Conservation (phyloP, 2,797 vertebrate genomes). For the Remorina albescens region DNA sequence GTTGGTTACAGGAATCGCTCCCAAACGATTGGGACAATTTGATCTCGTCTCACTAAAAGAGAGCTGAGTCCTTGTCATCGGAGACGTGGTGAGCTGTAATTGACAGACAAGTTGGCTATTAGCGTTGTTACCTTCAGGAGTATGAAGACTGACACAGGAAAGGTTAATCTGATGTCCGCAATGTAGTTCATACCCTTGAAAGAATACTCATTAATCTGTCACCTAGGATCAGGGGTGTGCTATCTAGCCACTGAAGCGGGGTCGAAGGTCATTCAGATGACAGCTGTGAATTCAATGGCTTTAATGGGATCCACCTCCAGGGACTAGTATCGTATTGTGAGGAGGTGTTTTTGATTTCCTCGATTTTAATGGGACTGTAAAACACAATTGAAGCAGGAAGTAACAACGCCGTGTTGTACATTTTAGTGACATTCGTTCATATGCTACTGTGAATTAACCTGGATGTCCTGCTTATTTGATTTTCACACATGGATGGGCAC, state of each 20-base stretch:
- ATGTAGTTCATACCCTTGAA: slow-evolving; percentile 43
- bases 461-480: slow-evolving; percentile 29
- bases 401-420: not conserved
- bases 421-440: slow-evolving; percentile 1
- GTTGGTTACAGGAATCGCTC: slow-evolving; percentile 39
- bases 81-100: slow-evolving; percentile 59
- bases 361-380: slow-evolving; percentile 1
- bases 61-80: slow-evolving; percentile 61
- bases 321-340: slow-evolving; percentile 19
- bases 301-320: slow-evolving; percentile 38
- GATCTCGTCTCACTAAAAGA: slow-evolving; percentile 36
- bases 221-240: slow-evolving; percentile 44
- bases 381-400: not conserved
- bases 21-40: slow-evolving; percentile 38
- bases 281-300: slow-evolving; percentile 57
- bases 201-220: slow-evolving; percentile 65
- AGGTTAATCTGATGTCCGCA: slow-evolving; percentile 67
- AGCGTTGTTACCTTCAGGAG: slow-evolving; percentile 40
- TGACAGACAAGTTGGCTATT: slow-evolving; percentile 50
- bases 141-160: slow-evolving; percentile 30
- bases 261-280: slow-evolving; percentile 53
- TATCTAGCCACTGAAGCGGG: slow-evolving; percentile 24
- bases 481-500: slow-evolving; percentile 16
- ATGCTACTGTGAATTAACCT: slow-evolving; percentile 8
- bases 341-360: slow-evolving; percentile 37